A percentile compares a stretch with the other conserved stretches of the same genome.
phyloP scores from a whole-genome alignment of 2,113 vertebrate genomes.

The Rhinogobius similis region DNA sequence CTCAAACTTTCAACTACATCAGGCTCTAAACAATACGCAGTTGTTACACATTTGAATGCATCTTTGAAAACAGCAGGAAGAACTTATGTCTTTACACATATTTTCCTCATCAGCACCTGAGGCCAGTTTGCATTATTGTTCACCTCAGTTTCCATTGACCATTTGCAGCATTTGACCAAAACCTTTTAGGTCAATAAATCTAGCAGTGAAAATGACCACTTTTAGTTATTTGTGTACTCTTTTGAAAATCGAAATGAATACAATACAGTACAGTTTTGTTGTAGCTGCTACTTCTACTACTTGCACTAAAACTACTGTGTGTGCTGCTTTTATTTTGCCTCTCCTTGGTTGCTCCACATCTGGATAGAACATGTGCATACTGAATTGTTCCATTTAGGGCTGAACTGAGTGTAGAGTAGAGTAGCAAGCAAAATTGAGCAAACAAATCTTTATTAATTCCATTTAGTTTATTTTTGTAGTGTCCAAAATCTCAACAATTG shows the following conservation, averaged over 20 bases:
- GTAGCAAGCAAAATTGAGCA: not conserved
- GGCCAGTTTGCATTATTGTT: not conserved
- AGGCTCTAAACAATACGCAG: conserved; percentile 22
- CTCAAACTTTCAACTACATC: conserved; percentile 40
- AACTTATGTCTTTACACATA: not conserved
- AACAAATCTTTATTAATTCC: too few relatives aligned
- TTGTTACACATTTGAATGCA: conserved; percentile 19
- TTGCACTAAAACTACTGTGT: not conserved
- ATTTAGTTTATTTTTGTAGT: too few relatives aligned
- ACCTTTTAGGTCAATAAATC: not conserved
- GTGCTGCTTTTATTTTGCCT: too few relatives aligned
- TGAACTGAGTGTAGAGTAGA: not conserved
- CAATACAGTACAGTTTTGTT: too few relatives aligned
- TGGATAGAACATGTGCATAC: not conserved
- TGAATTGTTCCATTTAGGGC: not conserved
- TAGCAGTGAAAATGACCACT: too few relatives aligned
- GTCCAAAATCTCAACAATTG: too few relatives aligned
- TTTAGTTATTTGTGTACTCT: too few relatives aligned
- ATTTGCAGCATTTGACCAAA: not conserved
- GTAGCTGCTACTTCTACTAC: too few relatives aligned
- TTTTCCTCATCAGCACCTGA: conserved; percentile 3
- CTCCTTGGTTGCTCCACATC: too few relatives aligned
- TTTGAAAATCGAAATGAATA: not conserved
- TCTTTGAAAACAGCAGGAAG: conserved; percentile 29
- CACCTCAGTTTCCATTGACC: not conserved